phyloP scores from a whole-genome alignment of 2,888 invertebrate species.

The Xanthorhoe spadicearia region DNA sequence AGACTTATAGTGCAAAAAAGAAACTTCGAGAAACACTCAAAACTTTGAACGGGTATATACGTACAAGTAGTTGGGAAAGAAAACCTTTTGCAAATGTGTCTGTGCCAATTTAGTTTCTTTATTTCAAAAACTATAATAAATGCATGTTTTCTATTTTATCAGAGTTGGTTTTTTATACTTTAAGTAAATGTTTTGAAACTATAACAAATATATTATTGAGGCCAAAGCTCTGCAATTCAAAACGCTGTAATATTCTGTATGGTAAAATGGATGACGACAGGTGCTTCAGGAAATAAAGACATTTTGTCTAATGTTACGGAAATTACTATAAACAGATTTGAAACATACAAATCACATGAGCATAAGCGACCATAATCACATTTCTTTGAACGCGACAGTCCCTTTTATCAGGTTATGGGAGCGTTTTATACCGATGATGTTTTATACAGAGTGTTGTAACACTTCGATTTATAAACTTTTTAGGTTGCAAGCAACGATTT shows the following conservation, averaged over 20 bases:
- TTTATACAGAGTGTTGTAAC: background rate
- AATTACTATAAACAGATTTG: slow-evolving; percentile 2
- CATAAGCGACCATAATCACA: slow-evolving; percentile 9
- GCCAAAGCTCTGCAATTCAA: no score
- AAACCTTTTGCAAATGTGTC: slow-evolving; percentile 22
- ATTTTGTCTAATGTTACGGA: no score
- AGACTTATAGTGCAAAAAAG: slow-evolving; percentile 24
- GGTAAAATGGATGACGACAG: no score
- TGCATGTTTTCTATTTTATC: background rate
- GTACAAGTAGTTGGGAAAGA: slow-evolving; percentile 31
- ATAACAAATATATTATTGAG: no score
- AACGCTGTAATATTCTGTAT: no score
- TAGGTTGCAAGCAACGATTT: no score
- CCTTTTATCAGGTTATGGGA: slow-evolving; percentile 32
- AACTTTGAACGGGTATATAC: slow-evolving; percentile 1
- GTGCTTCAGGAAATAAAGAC: no score
- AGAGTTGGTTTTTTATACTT: background rate
- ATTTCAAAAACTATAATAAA: background rate
- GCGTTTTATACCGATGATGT: slow-evolving; percentile 6
- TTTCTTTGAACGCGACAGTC: slow-evolving; percentile 17
- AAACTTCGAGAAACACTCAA: slow-evolving; percentile 8
- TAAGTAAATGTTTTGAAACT: background rate
- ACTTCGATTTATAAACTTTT: no score
- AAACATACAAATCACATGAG: slow-evolving; percentile 5
- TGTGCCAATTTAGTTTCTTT: slow-evolving; percentile 1